A percentile compares a stretch with the other conserved stretches of the same genome.
Evolutionary conservation across 2,113 vertebrate species (phyloP).

Genomic region (Scophthalmus maximus): DNA sequence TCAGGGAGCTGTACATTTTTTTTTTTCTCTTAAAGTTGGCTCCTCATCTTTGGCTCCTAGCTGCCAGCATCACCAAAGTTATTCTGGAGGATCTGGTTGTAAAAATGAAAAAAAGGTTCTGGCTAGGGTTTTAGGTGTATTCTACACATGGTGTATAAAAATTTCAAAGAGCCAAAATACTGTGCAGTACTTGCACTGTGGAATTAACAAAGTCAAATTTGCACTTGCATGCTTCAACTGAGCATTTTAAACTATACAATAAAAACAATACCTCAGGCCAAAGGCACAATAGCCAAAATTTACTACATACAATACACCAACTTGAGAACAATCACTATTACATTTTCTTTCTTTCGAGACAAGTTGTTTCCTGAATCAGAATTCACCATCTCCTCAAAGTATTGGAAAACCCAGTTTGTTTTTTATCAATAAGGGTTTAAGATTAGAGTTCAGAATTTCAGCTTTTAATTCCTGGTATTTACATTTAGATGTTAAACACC

Average conservation of each 20-base stretch:
- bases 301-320: conserved; percentile 29
- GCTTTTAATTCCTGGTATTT: not conserved
- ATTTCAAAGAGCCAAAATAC: not conserved
- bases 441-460: not conserved
- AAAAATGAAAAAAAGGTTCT: not conserved
- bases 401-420: not conserved
- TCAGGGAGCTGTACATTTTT: not conserved
- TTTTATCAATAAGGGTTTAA: not conserved
- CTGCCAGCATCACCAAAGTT: not conserved
- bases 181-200: not conserved
- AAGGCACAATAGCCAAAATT: conserved; percentile 61
- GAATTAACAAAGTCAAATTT: not conserved
- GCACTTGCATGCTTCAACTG: not conserved
- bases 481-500: not conserved
- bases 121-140: not conserved
- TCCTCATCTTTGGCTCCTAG: conserved; percentile 48
- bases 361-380: conserved; percentile 26
- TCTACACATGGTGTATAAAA: not conserved
- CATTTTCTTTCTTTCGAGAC: too few species aligned
- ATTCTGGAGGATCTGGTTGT: not conserved
- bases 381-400: not conserved
- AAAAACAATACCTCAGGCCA: conserved; percentile 27
- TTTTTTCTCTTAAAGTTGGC: not conserved
- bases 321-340: not conserved
- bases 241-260: not conserved